Percentiles rank a stretch among this genome's conserved stretches.
Evolutionary conservation across 2,113 vertebrate genomes (phyloP).

Genomic region (Candoia aspera): DNA sequence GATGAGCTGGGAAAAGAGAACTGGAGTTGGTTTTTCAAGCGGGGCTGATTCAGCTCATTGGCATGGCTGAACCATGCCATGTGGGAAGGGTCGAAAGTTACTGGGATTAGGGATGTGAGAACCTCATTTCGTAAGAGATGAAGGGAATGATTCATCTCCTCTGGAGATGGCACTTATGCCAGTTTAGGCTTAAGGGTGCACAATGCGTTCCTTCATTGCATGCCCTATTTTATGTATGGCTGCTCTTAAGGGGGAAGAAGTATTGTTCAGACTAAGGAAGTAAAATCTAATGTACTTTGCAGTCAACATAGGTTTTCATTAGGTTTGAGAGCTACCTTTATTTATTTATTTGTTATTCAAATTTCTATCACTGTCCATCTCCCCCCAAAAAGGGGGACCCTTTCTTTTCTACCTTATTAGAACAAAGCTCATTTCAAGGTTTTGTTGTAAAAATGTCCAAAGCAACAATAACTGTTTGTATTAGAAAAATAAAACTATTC

Average conservation of each 20-base stretch:
- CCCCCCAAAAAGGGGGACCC: too few species aligned
- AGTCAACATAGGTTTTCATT: not conserved
- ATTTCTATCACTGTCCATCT: too few species aligned
- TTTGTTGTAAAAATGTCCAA: too few species aligned
- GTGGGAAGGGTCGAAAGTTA: not conserved
- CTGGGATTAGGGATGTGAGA: not conserved
- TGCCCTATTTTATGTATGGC: not conserved
- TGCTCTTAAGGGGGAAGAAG: not conserved
- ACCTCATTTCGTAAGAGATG: not conserved
- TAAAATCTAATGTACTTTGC: not conserved
- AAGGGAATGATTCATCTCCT: not conserved
- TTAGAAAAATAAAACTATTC: too few species aligned
- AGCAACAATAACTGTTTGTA: too few species aligned
- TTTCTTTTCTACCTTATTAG: too few species aligned
- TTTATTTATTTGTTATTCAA: too few species aligned
- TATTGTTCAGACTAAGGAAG: not conserved
- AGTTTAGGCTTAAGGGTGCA: not conserved
- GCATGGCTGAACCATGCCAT: not conserved
- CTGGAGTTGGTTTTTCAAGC: not conserved
- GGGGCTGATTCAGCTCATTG: not conserved
- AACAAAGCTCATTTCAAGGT: too few species aligned
- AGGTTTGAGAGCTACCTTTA: too few species aligned
- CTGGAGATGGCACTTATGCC: not conserved
- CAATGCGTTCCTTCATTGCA: not conserved
- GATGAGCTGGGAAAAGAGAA: not conserved